These are phyloP conservation scores for Galaxea fascicularis DNA, from an alignment of 92 coral and sea anemone species.

Conservation along the genomic window DNA sequence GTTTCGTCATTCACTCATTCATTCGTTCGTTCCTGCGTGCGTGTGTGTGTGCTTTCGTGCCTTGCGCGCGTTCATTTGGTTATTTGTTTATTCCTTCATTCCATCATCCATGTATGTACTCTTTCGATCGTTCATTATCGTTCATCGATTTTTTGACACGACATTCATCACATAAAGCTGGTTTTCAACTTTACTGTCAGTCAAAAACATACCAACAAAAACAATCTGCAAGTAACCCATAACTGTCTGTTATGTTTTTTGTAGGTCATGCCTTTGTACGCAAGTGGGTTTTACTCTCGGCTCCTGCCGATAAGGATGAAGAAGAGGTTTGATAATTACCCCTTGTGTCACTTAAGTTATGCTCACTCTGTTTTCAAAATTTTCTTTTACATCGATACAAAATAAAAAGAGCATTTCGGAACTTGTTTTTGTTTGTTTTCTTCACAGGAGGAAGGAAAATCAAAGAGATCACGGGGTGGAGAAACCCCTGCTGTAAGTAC, in stretches of 20 bases:
- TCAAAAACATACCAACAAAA: too few relatives aligned
- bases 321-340: conserved; percentile 57
- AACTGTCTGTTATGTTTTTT: too few relatives aligned
- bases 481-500: conserved; percentile 71
- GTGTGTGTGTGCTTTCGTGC: too few relatives aligned
- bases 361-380: background rate
- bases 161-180: too few relatives aligned
- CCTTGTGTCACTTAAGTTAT: background rate
- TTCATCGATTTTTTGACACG: too few relatives aligned
- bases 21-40: background rate
- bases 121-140: too few relatives aligned
- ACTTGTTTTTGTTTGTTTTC: conserved; percentile 5
- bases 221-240: too few relatives aligned
- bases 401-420: too few relatives aligned
- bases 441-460: conserved; percentile 25
- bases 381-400: background rate
- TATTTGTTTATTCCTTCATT: background rate
- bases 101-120: background rate
- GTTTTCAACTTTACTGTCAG: too few relatives aligned
- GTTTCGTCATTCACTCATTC: background rate
- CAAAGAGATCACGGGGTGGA: conserved; percentile 45
- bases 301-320: conserved; percentile 68
- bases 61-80: too few relatives aligned
- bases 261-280: conserved; percentile 82
- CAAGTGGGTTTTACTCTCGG: conserved; percentile 91